Conservation (phyloP, 2,113 vertebrate genomes). For the Elaphurus davidianus region DNA sequence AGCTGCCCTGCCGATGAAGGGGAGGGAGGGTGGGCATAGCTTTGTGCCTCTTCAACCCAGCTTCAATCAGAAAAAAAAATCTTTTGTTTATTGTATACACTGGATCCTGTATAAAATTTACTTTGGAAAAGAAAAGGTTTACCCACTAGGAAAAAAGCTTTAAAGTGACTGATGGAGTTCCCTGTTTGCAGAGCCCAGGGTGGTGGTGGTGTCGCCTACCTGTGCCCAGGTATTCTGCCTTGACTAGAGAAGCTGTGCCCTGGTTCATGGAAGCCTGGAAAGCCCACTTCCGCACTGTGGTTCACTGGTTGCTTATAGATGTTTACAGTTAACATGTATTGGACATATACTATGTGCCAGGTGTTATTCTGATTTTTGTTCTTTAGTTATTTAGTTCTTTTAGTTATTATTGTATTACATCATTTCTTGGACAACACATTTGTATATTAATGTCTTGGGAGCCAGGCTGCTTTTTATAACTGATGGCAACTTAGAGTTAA, state of each 20-base stretch:
- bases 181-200: neutral
- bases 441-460: neutral
- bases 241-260: fast-evolving
- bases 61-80: neutral
- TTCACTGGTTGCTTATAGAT: neutral
- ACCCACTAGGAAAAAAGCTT: neutral
- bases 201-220: no score
- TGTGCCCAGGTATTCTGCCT: neutral
- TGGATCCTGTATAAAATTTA: neutral
- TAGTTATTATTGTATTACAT: neutral
- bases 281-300: neutral
- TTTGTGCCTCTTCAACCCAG: neutral
- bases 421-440: neutral
- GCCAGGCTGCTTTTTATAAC: neutral
- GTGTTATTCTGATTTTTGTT: neutral
- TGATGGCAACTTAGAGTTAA: neutral
- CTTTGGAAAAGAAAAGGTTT: neutral
- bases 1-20: neutral
- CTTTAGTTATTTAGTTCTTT: neutral
- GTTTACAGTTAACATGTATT: neutral
- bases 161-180: neutral
- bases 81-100: neutral
- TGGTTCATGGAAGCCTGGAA: neutral
- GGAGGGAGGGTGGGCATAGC: neutral
- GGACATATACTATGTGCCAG: neutral